Evolutionary conservation across 1,140 invertebrate species (phyloP), one percentile per base, ranked within the genome.

Genomic region (Pomacea maculata): DNA sequence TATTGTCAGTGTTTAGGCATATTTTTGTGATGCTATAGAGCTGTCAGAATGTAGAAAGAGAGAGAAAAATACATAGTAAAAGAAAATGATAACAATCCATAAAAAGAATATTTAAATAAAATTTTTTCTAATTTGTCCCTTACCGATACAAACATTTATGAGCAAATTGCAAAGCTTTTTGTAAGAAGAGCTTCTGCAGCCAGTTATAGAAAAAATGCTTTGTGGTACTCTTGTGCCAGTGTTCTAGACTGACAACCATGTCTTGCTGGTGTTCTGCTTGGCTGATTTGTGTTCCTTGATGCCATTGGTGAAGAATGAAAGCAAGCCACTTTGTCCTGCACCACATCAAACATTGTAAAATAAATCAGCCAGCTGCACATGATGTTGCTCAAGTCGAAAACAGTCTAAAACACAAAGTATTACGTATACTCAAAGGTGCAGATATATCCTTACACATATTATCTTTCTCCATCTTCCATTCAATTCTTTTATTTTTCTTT

Each of bases 221-320:
- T n/a, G 74, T 64, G 54, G 34, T 80, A 15, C 55, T 75, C 29
- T 52, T n/a, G n/a, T 70, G 55, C 75, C 83, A 82, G 77, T 82
- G 81, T 17, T 82, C 78, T 17, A 15, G n/a, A 55, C 81, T 84
- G 19, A n/a, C 52, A 1, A 55, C 55, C 79, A 82, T 57, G 65
- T 84, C 79, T 54, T 14, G 72, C 55, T 81, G 75, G 15, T 75
- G 79, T 55, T 84, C 83, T 54, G 75, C 63, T 34, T 29, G 79
- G 73, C 81, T 82, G 61, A 84, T 55, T 65, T 81, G 75, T 34
- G 54, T 73, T 9, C 70, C 81, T 19, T 79, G 63, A 14, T 57
- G 70, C 83, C 83, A 84, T 25, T 71, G 75, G 34, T 52, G 67
- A 21, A 84, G 71, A 11, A 78, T 64, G 54, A 80, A 21, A 15